A percentile compares a stretch with the other conserved stretches of the same genome.
These are phyloP conservation scores for Clistopyga incitator DNA, from an alignment of 2,888 invertebrate species.

Conservation along the genomic window DNA sequence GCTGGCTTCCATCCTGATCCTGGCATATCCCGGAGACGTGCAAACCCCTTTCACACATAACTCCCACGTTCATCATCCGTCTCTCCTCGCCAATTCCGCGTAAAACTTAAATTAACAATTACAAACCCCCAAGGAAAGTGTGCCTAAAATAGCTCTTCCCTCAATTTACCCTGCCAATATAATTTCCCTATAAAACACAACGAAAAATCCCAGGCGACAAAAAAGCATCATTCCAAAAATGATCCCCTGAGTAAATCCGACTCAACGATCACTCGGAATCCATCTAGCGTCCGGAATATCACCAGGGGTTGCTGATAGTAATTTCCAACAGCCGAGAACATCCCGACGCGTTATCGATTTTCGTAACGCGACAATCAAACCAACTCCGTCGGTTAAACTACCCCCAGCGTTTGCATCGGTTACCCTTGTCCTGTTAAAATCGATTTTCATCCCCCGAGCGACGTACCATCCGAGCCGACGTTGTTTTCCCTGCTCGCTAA, in stretches of 20 bases:
- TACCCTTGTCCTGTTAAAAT: not conserved
- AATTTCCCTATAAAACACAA: not conserved
- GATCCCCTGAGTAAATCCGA: not conserved
- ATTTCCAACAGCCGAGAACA: constrained; percentile 36
- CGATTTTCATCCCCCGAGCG: constrained; percentile 27
- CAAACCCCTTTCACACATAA: constrained; percentile 25
- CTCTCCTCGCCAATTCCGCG: not conserved
- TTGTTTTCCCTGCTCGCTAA: not conserved
- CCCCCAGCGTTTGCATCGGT: not conserved
- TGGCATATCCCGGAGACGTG: constrained; percentile 39
- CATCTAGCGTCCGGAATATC: constrained; percentile 27
- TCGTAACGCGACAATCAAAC: not conserved
- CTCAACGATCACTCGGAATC: not conserved
- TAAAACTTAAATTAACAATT: constrained; percentile 7
- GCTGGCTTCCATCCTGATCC: constrained; percentile 26
- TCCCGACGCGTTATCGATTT: not conserved
- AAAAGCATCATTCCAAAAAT: not conserved
- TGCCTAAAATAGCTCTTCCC: not conserved
- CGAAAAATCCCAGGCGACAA: not conserved
- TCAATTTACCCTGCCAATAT: too few species aligned
- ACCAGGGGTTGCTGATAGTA: not conserved
- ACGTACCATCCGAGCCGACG: constrained; percentile 35
- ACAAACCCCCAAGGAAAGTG: not conserved
- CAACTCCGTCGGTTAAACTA: not conserved
- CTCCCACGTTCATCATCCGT: constrained; percentile 4